Conservation (phyloP, 2,113 vertebrate genomes). For the Phalacrocorax brasilianus region DNA sequence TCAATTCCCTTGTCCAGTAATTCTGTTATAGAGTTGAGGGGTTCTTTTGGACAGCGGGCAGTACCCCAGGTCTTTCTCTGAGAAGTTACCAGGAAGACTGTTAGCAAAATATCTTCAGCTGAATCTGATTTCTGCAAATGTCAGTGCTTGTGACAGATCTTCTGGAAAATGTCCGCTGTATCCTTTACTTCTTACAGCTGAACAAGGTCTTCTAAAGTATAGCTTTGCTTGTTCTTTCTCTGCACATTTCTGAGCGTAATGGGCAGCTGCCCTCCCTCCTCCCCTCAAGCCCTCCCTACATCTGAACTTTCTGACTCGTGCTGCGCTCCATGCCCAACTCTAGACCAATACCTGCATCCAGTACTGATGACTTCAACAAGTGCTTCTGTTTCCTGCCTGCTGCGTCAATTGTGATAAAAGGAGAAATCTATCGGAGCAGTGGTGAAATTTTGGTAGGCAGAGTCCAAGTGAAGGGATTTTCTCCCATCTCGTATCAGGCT, state of each 20-base stretch:
- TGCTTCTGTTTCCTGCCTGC: not conserved
- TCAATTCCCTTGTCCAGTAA: not conserved
- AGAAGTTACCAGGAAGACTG: not conserved
- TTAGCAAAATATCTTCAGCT: not conserved
- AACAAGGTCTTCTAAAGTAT: not conserved
- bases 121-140: not conserved
- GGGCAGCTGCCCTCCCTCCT: not conserved
- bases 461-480: not conserved
- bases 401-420: not conserved
- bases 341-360: not conserved
- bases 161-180: not conserved
- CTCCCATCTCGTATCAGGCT: not conserved
- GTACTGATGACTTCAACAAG: not conserved
- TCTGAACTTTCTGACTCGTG: not conserved
- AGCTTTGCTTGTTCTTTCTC: not conserved
- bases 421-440: not conserved
- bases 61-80: not conserved
- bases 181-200: not conserved
- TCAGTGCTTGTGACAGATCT: not conserved
- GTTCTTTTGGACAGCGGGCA: accelerated
- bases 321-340: not conserved
- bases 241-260: accelerated
- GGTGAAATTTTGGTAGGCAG: not conserved
- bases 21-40: not conserved
- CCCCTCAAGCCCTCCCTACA: not conserved